Base-by-base conservation (phyloP, 2,797 vertebrate species). In the Gephyroberyx darwinii region DNA sequence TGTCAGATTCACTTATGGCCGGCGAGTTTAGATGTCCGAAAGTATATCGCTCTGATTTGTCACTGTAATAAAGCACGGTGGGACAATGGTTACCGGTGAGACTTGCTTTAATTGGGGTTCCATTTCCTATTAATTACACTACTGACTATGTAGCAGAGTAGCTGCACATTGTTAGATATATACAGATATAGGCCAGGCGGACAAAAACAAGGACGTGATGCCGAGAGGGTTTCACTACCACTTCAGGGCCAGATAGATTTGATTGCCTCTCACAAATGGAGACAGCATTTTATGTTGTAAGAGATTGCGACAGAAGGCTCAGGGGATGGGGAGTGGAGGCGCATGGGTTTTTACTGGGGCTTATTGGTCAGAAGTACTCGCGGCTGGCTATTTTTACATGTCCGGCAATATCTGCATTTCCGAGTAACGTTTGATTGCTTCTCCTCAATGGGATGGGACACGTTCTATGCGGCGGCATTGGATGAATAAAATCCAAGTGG, bases 211-310 rank as follows among this genome's bases (percentile, higher is more conserved):
- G 41, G 26, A 66, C 52, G 68, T 14, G n/a, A 57, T 57, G 31
- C 30, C n/a, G 31, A 7, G 8, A 48, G 12, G n/a, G 31, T 62
- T 69, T 74, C 39, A 39, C 30, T 22, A 8, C 54, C 26, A 59
- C 9, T 19, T 37, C 67, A 74, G 53, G 17, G 59, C 19, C 51
- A 43, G 37, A 61, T 65, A 12, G 39, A 53, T 71, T 47, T 39
- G 48, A 73, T 65, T 71, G 59, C 47, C 56, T 78, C 51, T 59
- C 63, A 74, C 41, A 69, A 57, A 53, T 37, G 8, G 65, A 69
- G 61, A 61, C 64, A 19, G 60, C 63, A 71, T 60, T 78, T 78
- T 62, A 78, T 74, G 65, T 52, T 68, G 41, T 39, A 20, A 66
- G 47, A 75, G 61, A 71, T 74, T 71, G 66, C n/a, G 55, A 26